These are phyloP conservation scores for Acanthiza pusilla DNA, from an alignment of 2,797 vertebrate genomes.

Conservation along the genomic window DNA sequence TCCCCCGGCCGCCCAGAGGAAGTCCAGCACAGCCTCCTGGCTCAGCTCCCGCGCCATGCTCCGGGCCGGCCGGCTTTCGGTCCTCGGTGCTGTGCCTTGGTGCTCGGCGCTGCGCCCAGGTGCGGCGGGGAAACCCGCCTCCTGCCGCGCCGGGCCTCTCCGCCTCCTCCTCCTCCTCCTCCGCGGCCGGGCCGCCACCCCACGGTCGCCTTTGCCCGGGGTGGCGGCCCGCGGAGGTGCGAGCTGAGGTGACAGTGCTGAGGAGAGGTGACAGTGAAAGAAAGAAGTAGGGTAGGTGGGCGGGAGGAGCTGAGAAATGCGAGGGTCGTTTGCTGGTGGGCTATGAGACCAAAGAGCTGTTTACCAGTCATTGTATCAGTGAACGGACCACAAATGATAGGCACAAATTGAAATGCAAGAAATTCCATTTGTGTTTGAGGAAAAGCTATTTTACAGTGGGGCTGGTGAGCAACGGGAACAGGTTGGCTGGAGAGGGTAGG, in stretches of 20 bases:
- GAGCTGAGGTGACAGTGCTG: neutral
- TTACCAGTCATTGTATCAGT: rapidly evolving
- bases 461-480: too few relatives aligned
- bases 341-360: neutral
- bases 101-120: neutral
- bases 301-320: neutral
- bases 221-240: neutral
- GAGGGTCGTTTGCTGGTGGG: neutral
- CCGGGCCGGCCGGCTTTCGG: neutral
- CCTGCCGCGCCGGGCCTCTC: neutral
- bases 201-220: neutral
- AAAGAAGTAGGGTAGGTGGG: neutral
- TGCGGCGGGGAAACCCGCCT: conserved; percentile 14
- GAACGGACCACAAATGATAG: neutral
- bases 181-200: neutral
- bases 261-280: too few relatives aligned
- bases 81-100: neutral
- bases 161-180: neutral
- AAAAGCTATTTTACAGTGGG: neutral
- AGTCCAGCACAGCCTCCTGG: conserved; percentile 85
- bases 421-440: neutral
- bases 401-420: neutral
- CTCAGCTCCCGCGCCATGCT: conserved; percentile 84
- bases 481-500: neutral
- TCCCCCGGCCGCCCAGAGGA: conserved; percentile 80